phyloP scores from a whole-genome alignment of 1,140 invertebrate genomes.

The Apolygus lucorum region DNA sequence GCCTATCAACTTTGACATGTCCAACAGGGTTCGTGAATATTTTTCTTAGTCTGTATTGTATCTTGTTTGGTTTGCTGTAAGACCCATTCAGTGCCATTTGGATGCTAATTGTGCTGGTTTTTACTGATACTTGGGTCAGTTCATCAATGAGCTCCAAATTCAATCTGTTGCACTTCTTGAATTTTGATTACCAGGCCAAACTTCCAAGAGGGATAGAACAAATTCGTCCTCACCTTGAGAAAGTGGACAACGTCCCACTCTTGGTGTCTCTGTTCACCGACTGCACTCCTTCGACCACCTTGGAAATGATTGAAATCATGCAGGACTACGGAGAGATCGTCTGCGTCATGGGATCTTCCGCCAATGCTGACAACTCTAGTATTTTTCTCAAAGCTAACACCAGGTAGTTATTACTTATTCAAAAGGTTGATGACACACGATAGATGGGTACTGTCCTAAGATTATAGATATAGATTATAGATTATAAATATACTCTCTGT shows the following conservation, averaged over 20 bases:
- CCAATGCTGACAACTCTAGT: slow-evolving; percentile 77
- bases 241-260: slow-evolving; percentile 93
- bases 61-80: no score
- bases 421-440: no score
- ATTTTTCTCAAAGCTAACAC: slow-evolving; percentile 92
- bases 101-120: no score
- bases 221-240: slow-evolving; percentile 87
- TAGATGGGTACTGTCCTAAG: no score
- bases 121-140: no score
- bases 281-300: slow-evolving; percentile 77
- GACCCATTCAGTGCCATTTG: no score
- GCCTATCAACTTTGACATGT: slow-evolving; percentile 83
- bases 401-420: slow-evolving; percentile 58
- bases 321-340: slow-evolving; percentile 92
- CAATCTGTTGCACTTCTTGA: no score
- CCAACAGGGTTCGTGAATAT: slow-evolving; percentile 61
- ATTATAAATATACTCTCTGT: no score
- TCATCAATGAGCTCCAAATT: no score
- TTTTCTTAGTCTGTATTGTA: no score
- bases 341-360: slow-evolving; percentile 79
- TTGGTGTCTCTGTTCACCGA: slow-evolving; percentile 95
- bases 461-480: no score
- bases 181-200: slow-evolving; percentile 64
- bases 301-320: slow-evolving; percentile 90
- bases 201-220: slow-evolving; percentile 93